Conservation (phyloP, 2,888 invertebrate species). For the Metacarcinus magister region DNA sequence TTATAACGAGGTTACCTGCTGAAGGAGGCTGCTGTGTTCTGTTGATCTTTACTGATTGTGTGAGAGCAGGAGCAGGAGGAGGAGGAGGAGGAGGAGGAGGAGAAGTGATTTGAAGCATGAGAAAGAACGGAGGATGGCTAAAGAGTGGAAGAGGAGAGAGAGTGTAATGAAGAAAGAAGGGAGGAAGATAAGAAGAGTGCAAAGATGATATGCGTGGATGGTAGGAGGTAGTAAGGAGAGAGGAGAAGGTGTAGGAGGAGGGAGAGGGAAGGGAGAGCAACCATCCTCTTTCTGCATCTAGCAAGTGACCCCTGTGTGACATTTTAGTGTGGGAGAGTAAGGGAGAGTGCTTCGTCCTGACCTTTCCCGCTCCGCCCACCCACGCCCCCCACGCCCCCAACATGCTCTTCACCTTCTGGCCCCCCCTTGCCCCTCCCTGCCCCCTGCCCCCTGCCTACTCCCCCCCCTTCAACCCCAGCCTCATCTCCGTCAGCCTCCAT, state of each 20-base stretch:
- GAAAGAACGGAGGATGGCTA: neutral
- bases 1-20: no score
- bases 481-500: no score
- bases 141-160: neutral
- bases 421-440: no score
- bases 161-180: neutral
- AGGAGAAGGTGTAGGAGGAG: neutral
- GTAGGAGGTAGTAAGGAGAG: neutral
- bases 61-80: neutral
- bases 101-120: neutral
- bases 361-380: constrained; percentile 5
- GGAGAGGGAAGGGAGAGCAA: neutral
- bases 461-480: no score
- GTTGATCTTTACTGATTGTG: no score
- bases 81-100: neutral
- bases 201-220: neutral
- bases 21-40: no score
- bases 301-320: neutral
- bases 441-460: no score
- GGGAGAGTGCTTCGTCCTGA: neutral
- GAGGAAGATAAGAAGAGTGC: neutral
- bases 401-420: no score
- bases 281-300: neutral
- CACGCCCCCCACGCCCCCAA: no score
- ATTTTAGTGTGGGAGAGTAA: constrained; percentile 19